These are phyloP conservation scores for Ursus arctos DNA, from an alignment of 2,113 vertebrate species.

Conservation along the genomic window DNA sequence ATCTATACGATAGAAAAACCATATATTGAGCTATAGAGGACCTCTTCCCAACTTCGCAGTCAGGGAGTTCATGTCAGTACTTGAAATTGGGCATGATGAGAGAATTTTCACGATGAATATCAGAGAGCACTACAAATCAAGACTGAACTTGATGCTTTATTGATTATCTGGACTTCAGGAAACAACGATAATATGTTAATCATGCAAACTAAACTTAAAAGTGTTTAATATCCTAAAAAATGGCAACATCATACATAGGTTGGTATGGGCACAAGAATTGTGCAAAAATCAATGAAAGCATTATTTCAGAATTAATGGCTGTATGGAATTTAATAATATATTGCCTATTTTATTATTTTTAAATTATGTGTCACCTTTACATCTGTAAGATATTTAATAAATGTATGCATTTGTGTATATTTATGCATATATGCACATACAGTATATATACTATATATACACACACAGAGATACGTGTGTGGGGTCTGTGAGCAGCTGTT, in stretches of 20 bases:
- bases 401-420: neutral
- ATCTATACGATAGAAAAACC: neutral
- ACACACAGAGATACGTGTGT: neutral
- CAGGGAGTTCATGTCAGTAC: neutral
- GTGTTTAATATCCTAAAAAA: neutral
- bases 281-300: neutral
- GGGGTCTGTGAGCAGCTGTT: neutral
- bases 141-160: neutral
- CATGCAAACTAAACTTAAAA: neutral
- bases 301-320: conserved; percentile 12
- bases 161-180: neutral
- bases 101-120: neutral
- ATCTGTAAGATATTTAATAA: neutral
- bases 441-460: neutral
- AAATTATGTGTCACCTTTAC: neutral
- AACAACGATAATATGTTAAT: neutral
- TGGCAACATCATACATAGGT: neutral
- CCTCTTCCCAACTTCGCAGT: neutral
- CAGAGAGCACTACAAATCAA: neutral
- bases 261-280: neutral
- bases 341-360: neutral
- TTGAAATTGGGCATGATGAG: neutral
- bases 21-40: neutral
- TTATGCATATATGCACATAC: neutral
- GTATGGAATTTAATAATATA: neutral